phyloP scores from a whole-genome alignment of 37 sponge, comb jelly and placozoan species.

The Chondrosia reniformis region DNA sequence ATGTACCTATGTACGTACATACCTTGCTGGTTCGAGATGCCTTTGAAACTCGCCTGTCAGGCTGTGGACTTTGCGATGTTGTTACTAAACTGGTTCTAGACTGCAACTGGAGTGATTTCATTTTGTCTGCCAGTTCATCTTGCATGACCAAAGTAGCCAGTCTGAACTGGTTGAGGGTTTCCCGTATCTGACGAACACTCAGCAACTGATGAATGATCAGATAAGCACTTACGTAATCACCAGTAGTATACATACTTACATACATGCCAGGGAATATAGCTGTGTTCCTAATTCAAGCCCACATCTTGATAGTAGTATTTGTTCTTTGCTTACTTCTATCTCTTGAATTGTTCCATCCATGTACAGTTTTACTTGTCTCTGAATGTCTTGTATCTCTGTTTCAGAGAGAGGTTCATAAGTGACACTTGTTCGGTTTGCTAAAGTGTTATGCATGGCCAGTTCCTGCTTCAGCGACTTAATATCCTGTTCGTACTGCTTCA shows the following conservation, averaged over 20 bases:
- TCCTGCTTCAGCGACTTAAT: constrained; percentile 83
- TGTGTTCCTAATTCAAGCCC: not conserved
- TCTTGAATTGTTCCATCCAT: constrained; percentile 65
- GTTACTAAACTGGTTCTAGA: not conserved
- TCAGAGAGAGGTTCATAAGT: constrained; percentile 88
- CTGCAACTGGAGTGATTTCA: not conserved
- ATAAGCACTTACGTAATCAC: no score
- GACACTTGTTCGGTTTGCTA: constrained; percentile 53
- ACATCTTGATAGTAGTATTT: not conserved
- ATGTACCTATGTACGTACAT: not conserved
- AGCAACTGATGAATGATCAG: constrained; percentile 37
- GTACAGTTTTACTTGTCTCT: constrained; percentile 55
- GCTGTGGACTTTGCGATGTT: not conserved
- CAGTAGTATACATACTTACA: not conserved
- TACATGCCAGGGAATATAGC: not conserved
- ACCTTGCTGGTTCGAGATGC: not conserved
- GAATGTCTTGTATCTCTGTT: constrained; percentile 64
- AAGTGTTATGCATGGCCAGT: constrained; percentile 87
- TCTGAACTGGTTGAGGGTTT: constrained; percentile 67
- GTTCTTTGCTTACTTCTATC: constrained; percentile 45
- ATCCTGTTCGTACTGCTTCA: constrained; percentile 87
- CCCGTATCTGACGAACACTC: constrained; percentile 72
- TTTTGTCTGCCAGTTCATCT: not conserved
- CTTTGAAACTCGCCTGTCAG: not conserved
- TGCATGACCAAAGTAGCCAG: constrained; percentile 10